Base-by-base conservation (phyloP, 2,888 invertebrate species). In the Malthinus flaveolus region DNA sequence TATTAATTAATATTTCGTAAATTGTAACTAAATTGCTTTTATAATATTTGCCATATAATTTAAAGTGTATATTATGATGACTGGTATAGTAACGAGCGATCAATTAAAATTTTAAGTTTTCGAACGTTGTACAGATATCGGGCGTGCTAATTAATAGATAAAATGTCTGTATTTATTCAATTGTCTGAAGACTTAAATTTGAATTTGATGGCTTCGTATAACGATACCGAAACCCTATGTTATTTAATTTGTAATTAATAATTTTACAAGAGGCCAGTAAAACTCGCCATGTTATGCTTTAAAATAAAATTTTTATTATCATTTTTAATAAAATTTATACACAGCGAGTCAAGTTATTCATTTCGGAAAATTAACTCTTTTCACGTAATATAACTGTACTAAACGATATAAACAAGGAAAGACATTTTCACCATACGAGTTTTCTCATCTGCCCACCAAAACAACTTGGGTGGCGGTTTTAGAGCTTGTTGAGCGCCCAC, bases 261-360 rank as follows among this genome's bases (percentile, higher is more conserved):
- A 35, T 11, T 54, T 13, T 50, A 44, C 32, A 47, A 51, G 49
- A 33, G 61, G 57, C 54, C 56, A 61, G 50, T 57, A 54, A 61
- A 51, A 44, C 54, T 60, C 45, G 56, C 60, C 56, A 44, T 45
- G 54, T 61, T 61, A 57, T 54, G 54, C 53, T 54, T 49, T 57
- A 49, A 45, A 57, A 61, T 61, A 54, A 54, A 57, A 32, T 54
- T 54, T 57, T 32, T 55, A 55, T 55, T 57, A 56, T 46, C 35
- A 49, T 59, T 46, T 13, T 33, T 32, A 37, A 45, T 51, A 32
- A 44, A 50, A 50, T 50, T 54, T 50, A 47, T 59, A 55, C 37
- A 55, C 32, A 32, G 32, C 32, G 42, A 49, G 42, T 11, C 31
- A 34, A 13, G 48, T 31, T 32, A 45, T 49, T 56, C 49, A 49